phyloP scores from a whole-genome alignment of 2,113 vertebrate genomes.

The Ginglymostoma cirratum region DNA sequence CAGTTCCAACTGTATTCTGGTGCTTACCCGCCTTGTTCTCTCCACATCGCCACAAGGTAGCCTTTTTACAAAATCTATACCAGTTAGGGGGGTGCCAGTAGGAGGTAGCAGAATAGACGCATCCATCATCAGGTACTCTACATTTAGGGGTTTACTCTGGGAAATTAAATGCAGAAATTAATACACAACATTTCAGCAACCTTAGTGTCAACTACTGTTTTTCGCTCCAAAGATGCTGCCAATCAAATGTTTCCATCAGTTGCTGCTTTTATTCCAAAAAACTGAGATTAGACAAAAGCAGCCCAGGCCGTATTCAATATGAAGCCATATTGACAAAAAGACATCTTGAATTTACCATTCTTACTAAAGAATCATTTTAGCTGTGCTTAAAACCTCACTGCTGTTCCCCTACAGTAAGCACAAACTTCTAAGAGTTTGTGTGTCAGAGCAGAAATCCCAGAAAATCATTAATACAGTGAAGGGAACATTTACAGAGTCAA shows the following conservation, averaged over 20 bases:
- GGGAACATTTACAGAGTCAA: not conserved
- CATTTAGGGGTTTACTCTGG: conserved; percentile 93
- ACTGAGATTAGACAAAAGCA: not conserved
- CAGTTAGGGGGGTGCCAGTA: conserved; percentile 88
- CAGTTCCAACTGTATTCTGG: not conserved
- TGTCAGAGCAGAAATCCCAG: not conserved
- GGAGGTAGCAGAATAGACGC: conserved; percentile 91
- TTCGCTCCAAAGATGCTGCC: not conserved
- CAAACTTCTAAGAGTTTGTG: not conserved
- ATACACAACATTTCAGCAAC: not conserved
- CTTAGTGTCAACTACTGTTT: not conserved
- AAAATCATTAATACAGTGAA: not conserved
- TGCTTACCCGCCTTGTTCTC: conserved; percentile 81
- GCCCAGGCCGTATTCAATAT: not conserved
- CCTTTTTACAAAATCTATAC: conserved; percentile 95
- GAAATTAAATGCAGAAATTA: conserved; percentile 43
- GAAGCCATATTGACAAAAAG: not conserved
- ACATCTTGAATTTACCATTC: not conserved
- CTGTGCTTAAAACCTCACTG: not conserved
- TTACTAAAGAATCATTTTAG: not conserved
- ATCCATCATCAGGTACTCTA: conserved; percentile 98
- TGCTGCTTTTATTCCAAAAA: not conserved
- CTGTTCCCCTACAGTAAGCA: not conserved
- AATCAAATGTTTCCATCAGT: not conserved
- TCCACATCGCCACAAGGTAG: conserved; percentile 92